These are phyloP conservation scores for Rachycentron canadum DNA, from an alignment of 2,797 vertebrate species.

Conservation along the genomic window DNA sequence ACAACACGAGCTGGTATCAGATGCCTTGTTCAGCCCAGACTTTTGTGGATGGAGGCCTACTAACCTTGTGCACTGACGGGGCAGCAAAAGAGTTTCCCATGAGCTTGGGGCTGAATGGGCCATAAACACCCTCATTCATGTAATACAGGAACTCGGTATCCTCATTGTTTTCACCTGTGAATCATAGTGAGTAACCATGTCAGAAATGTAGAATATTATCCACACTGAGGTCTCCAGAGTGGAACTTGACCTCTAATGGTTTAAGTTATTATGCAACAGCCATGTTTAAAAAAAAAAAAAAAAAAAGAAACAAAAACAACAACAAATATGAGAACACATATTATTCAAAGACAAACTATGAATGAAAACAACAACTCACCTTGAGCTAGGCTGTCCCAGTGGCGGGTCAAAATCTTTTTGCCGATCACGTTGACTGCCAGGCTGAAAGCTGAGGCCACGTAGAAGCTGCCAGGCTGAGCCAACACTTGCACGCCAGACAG, in stretches of 20 bases:
- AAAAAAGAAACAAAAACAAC: neutral
- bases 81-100: slow-evolving; percentile 91
- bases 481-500: slow-evolving; percentile 92
- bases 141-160: slow-evolving; percentile 93
- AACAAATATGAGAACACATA: slow-evolving; percentile 5
- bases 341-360: neutral
- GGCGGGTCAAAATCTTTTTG: slow-evolving; percentile 89
- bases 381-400: slow-evolving; percentile 87
- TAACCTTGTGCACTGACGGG: slow-evolving; percentile 96
- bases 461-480: slow-evolving; percentile 95
- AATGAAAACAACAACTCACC: slow-evolving; percentile 74
- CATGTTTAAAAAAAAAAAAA: neutral
- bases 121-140: slow-evolving; percentile 98
- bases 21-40: slow-evolving; percentile 41
- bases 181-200: slow-evolving; percentile 26
- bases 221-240: neutral
- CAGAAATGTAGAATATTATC: slow-evolving; percentile 37
- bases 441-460: slow-evolving; percentile 95
- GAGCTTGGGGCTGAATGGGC: slow-evolving; percentile 95
- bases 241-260: neutral
- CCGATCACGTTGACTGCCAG: slow-evolving; percentile 94
- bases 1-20: slow-evolving; percentile 18
- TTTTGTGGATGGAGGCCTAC: slow-evolving; percentile 56
- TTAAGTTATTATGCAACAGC: slow-evolving; percentile 24
- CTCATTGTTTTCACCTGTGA: slow-evolving; percentile 85